phyloP scores from a whole-genome alignment of 2,888 invertebrate species.

The Bombyx huttoni region DNA sequence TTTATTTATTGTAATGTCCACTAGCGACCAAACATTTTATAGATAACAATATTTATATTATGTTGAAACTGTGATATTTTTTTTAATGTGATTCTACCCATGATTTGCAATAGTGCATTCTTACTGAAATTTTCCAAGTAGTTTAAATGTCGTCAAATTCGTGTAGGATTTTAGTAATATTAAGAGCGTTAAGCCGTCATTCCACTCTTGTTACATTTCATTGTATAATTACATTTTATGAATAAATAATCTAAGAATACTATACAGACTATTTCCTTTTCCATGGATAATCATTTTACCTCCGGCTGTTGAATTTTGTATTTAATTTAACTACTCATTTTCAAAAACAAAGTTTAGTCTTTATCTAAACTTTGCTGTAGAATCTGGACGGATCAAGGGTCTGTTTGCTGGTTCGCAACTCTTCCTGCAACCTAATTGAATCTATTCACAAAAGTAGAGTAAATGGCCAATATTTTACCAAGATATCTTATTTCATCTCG shows the following conservation, averaged over 20 bases:
- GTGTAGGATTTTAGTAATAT: background rate
- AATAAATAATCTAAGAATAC: background rate
- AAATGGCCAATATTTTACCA: too few relatives aligned
- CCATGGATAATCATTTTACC: too few relatives aligned
- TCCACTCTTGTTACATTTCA: background rate
- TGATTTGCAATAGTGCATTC: slow-evolving; percentile 30
- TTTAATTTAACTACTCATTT: too few relatives aligned
- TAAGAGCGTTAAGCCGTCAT: background rate
- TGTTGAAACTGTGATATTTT: slow-evolving; percentile 64
- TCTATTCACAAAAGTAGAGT: too few relatives aligned
- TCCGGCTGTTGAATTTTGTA: too few relatives aligned
- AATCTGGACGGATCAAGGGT: too few relatives aligned
- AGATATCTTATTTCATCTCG: too few relatives aligned
- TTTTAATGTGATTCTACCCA: slow-evolving; percentile 45
- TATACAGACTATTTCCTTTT: background rate
- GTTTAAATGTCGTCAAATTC: background rate
- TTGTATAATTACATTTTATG: background rate
- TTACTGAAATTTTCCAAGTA: slow-evolving; percentile 5
- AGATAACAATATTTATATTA: slow-evolving; percentile 25
- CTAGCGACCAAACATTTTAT: slow-evolving; percentile 16
- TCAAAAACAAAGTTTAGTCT: too few relatives aligned
- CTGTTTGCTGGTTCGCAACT: too few relatives aligned
- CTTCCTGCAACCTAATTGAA: too few relatives aligned
- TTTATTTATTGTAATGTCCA: slow-evolving; percentile 28
- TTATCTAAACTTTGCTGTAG: too few relatives aligned